Evolutionary conservation across 1,140 invertebrate genomes (phyloP), one percentile per base, ranked within the genome.

Genomic region (Polypedilum pembai): DNA sequence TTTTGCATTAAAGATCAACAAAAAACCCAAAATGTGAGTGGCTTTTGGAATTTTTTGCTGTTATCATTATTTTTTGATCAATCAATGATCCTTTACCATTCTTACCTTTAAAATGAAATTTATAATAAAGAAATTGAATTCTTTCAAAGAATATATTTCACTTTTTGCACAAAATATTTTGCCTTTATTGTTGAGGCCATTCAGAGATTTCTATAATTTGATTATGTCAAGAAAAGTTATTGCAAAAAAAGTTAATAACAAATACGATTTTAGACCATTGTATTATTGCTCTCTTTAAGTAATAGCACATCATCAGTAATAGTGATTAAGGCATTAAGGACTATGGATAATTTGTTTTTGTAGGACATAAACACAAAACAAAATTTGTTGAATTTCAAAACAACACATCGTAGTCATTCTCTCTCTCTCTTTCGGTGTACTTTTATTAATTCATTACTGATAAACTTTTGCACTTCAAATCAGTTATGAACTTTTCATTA

Each of bases 391-490:
- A 15, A 56, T 56, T 56, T 56, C 45, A n/a, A 1, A 56, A 56
- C 12, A 56, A 15, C 45, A 56, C 8, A 12, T 45, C 8, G 8
- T n/a, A n/a, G 2, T 45, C 8, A 8, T 15, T 45, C 8, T 45
- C 8, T 1, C 8, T 12, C 41, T 56, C 3, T 56, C n/a, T 56
- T 56, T n/a, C n/a, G n/a, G 10, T 56, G 12, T 56, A 56, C 45
- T 33, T 56, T 56, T 56, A n/a, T 15, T 2, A 45, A 56, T 56
- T 56, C 4, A 15, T 15, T 56, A n/a, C 45, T 56, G 45, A 56
- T 56, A 56, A 56, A 56, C 45, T 56, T 56, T 56, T n/a, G 45
- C 45, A 56, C 45, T 15, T 56, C n/a, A n/a, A 15, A 56, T 56
- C 45, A 12, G 8, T 56, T 33, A 5, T 33, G 5, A 3, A 1